phyloP scores from a whole-genome alignment of 2,797 vertebrate species.

The Buceros bicornis region DNA sequence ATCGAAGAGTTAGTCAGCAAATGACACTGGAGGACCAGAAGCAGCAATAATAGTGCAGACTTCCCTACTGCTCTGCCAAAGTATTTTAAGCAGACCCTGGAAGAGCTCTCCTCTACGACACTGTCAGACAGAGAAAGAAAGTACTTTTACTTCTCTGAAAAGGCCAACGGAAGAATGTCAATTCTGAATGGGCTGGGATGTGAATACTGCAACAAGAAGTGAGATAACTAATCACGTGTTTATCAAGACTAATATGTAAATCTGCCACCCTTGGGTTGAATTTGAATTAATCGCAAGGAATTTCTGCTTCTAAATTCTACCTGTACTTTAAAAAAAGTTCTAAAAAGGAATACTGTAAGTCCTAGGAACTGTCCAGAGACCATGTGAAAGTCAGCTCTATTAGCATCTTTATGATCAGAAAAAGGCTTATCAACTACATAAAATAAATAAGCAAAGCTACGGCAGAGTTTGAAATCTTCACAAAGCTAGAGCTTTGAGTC shows the following conservation, averaged over 20 bases:
- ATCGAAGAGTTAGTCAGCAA: conserved; percentile 26
- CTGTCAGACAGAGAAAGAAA: neutral
- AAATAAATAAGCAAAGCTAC: neutral
- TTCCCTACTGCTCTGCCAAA: neutral
- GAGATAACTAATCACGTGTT: neutral
- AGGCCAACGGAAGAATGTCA: neutral
- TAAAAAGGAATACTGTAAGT: neutral
- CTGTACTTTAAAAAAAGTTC: neutral
- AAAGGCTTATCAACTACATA: neutral
- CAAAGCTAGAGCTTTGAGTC: neutral
- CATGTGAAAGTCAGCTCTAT: neutral
- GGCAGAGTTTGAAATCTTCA: neutral
- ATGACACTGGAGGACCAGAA: neutral
- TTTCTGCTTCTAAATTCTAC: neutral
- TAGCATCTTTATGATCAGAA: neutral
- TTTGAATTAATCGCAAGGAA: neutral
- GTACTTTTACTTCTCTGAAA: neutral
- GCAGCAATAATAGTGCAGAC: neutral
- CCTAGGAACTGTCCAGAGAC: neutral
- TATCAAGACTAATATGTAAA: neutral
- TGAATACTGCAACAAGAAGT: neutral
- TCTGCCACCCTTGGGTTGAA: neutral
- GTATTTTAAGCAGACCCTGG: neutral
- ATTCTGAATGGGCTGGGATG: neutral
- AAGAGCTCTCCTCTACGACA: neutral